phyloP scores from a whole-genome alignment of 2,797 vertebrate species.

The Vultur gryphus region DNA sequence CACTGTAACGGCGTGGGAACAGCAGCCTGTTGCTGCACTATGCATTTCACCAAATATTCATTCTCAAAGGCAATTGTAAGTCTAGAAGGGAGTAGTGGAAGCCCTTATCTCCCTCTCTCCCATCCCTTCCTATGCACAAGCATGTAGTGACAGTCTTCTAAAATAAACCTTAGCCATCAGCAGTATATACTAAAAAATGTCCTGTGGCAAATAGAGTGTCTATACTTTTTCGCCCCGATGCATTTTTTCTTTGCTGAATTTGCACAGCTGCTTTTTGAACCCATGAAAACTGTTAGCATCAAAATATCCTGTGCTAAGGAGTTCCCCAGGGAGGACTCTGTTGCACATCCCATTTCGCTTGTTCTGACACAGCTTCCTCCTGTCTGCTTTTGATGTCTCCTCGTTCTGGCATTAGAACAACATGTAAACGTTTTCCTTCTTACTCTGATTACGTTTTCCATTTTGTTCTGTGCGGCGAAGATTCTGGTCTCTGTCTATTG shows the following conservation, averaged over 20 bases:
- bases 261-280: background rate
- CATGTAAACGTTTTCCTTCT: background rate
- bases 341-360: background rate
- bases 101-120: background rate
- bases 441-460: background rate
- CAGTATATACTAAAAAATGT: background rate
- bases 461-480: background rate
- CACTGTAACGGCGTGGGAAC: accelerated
- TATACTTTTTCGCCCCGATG: accelerated
- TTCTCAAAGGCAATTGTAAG: background rate
- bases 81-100: background rate
- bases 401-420: background rate
- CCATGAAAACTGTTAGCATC: background rate
- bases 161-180: background rate
- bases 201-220: background rate
- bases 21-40: background rate
- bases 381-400: background rate
- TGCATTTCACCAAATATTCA: background rate
- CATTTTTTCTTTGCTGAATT: background rate
- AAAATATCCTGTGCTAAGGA: background rate
- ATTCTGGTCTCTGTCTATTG: background rate
- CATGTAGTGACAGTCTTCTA: background rate
- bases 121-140: too few species aligned
- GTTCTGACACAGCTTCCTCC: background rate
- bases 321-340: background rate